Evolutionary conservation across 2,888 invertebrate species (phyloP).

Genomic region (Nomada goodeniana): DNA sequence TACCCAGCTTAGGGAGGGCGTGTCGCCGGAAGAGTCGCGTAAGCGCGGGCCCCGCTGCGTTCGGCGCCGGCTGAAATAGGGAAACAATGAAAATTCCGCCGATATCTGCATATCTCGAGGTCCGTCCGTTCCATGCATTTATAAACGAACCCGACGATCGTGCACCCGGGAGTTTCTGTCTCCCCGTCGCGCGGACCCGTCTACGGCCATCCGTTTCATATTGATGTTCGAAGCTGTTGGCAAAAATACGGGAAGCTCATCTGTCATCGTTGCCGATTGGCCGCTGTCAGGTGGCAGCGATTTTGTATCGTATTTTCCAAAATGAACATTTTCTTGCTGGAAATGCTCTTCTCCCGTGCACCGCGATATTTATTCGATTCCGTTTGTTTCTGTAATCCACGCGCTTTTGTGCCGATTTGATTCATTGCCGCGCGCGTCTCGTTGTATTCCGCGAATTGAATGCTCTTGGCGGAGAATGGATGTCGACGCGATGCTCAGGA

Average conservation of each 20-base stretch:
- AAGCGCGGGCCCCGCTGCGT: slow-evolving; percentile 15
- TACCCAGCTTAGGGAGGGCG: slow-evolving; percentile 32
- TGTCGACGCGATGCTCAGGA: too few species aligned
- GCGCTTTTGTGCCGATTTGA: neutral
- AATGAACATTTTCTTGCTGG: neutral
- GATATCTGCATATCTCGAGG: slow-evolving; percentile 57
- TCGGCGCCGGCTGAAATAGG: slow-evolving; percentile 51
- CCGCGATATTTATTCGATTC: too few species aligned
- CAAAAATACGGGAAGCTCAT: too few species aligned
- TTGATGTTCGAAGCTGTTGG: neutral
- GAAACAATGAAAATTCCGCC: slow-evolving; percentile 64
- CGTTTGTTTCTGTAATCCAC: too few species aligned
- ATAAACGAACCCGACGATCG: slow-evolving; percentile 22
- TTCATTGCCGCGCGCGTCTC: too few species aligned
- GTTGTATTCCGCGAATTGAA: too few species aligned
- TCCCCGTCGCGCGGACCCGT: neutral
- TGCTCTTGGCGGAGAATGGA: too few species aligned
- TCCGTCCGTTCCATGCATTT: slow-evolving; percentile 36
- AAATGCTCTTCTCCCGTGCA: too few species aligned
- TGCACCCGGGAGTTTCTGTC: slow-evolving; percentile 1
- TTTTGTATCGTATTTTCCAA: too few species aligned
- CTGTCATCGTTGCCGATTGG: neutral
- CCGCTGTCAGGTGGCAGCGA: neutral
- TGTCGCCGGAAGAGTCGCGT: slow-evolving; percentile 54
- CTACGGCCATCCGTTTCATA: neutral